Evolutionary conservation across 2,113 vertebrate genomes (phyloP), one percentile per base, ranked within the genome.

Genomic region (Pleuronectes platessa): DNA sequence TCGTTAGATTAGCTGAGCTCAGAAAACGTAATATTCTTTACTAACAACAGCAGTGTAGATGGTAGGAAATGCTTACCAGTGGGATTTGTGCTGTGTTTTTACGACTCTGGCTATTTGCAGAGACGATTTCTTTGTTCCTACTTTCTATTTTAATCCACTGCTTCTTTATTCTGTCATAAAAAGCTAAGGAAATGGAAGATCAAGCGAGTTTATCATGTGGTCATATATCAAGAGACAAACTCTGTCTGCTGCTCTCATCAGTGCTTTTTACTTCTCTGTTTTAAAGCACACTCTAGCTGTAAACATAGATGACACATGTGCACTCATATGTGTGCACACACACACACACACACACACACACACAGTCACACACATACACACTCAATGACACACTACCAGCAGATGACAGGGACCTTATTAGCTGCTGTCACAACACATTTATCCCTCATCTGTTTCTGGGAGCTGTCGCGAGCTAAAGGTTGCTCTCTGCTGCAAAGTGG

Each of bases 391-490:
- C 51, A 54, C 51, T 26, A 74, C 45, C 85, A 83, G 90, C 85
- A 63, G 74, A 86, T 85, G 76, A 87, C 82, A 84, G 83, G 74
- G 91, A 93, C 90, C 85, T 90, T 93, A 94, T 95, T 95, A 95
- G 92, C 82, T 79, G 79, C 93, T 94, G 94, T 95, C 95, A 94
- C 90, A 93, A 88, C 89, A 88, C 91, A 95, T 96, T 95, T 94
- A 93, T 92, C 90, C 91, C 86, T 95, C 90, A 90, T 95, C 89
- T 75, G 88, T 95, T 94, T 95, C 86, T 90, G 82, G 77, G 80
- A 72, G 71, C 84, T 66, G 84, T 89, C 68, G 10, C 54, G 90
- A 93, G 84, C 90, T 90, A 92, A 94, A 93, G 94, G 93, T 89
- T 88, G 81, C 79, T 90, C 92, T 93, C 76, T 86, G 15, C 84